phyloP scores from a whole-genome alignment of 30 jellyfish, hydroid and myxozoan species.

The Cassiopea andromeda region DNA sequence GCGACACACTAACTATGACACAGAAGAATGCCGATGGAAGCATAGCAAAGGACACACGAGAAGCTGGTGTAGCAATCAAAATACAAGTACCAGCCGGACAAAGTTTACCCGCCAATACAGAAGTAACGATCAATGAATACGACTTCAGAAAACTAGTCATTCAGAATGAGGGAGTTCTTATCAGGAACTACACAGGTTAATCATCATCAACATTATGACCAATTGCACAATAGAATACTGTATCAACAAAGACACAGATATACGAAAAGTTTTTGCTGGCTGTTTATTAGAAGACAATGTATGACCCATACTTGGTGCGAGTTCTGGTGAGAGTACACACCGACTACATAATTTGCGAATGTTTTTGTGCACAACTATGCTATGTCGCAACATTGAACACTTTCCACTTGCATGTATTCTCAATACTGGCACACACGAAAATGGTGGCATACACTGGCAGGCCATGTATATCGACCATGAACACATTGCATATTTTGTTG shows the following conservation, averaged over 20 bases:
- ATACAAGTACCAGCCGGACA: neutral
- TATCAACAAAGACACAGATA: neutral
- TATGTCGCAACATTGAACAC: neutral
- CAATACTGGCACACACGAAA: neutral
- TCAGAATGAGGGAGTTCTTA: neutral
- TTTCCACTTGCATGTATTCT: neutral
- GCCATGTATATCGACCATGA: neutral
- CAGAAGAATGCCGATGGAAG: neutral
- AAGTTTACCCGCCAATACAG: neutral
- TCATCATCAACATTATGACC: neutral
- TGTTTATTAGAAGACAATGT: neutral
- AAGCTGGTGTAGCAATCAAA: neutral
- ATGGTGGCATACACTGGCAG: constrained; percentile 10
- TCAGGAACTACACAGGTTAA: neutral
- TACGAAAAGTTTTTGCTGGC: neutral
- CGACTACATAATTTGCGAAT: neutral
- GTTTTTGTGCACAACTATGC: neutral
- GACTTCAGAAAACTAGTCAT: neutral
- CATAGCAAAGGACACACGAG: neutral
- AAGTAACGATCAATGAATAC: neutral
- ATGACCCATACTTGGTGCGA: neutral
- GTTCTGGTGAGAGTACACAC: no score
- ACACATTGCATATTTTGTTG: neutral
- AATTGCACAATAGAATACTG: neutral
- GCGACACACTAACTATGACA: neutral